Evolutionary conservation across 1,140 invertebrate species (phyloP), one percentile per base, ranked within the genome.

Genomic region (Cyclargus thomasi): DNA sequence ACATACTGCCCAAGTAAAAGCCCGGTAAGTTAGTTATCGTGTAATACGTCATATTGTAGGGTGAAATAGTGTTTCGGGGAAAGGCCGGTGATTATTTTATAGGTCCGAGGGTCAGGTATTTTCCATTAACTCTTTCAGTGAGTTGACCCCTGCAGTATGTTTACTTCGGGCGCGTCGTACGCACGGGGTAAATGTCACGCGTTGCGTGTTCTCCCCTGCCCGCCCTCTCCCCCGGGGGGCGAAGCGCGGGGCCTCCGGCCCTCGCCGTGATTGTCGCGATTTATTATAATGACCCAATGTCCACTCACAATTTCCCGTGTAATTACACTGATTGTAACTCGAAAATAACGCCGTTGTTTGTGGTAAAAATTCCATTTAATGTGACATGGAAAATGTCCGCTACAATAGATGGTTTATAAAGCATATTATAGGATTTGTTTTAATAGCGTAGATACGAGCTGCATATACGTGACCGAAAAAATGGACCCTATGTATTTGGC

Each of bases 181-280:
- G 39, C 39, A 47, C 39, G 39, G 39, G 7, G 17, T 65, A 47
- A 69, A 65, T 69, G 68, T 64, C 68, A 69, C 68, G 68, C 18
- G 20, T 67, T 53, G 63, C 63, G 63, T 64, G 63, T 64, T 64
- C 10, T 16, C 11, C 39, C 2, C 39, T 0, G 5, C 29, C 14
- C 39, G 10, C 39, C 39, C 14, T 47, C 0, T 11, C 39, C 11
- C 8, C 1, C 39, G 0, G 39, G 39, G 39, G 39, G 1, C 14
- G 39, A 47, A 47, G 39, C 29, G 29, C 29, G 29, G 29, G 29
- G 29, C 29, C 8, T 5, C 29, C 10, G 4, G 14, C 39, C 39
- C 39, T 47, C 39, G 39, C 39, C 39, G 39, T 47, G 39, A 47
- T 47, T 47, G 39, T 16, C 39, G 39, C 39, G 10, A 47, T 47